Base-by-base conservation (phyloP, 1,140 invertebrate species). In the Drosophila setifemur region DNA sequence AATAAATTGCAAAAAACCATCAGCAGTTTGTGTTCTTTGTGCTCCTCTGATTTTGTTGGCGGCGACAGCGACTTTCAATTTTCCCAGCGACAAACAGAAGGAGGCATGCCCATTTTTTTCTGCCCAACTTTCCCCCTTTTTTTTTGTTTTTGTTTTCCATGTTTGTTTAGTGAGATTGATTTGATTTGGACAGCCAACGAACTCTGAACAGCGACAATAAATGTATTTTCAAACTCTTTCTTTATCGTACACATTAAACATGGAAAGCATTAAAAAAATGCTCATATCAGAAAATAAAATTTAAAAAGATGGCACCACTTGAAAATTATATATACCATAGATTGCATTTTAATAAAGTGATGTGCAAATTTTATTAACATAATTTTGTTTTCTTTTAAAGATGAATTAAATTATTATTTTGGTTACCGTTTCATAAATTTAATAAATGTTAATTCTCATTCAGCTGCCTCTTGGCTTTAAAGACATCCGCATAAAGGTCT, bases 161-260 rank as follows among this genome's bases (percentile, higher is more conserved):
- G 39, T 76, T 70, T 76, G 55, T 53, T 70, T 47, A 53, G 40
- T 47, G 69, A 69, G 68, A 83, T 77, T 82, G 78, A 82, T 82
- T 69, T 47, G 58, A 44, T 57, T 35, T 54, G 55, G 40, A 28
- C 57, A 63, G 25, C 57, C 11, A 23, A 37, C 60, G 57, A 28
- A 14, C 42, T 19, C 23, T 16, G 33, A 19, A 19, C 25, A 19
- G 19, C 42, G 18, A 4, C 61, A 66, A 49, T 49, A 64, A 49
- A 66, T 66, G 28, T 66, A 64, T 66, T 48, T 66, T 26, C 29
- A 11, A 35, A 6, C 9, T 7, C 7, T 53, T 26, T 44, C 5
- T 25, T 39, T 16, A 47, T n/a, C n/a, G n/a, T n/a, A n/a, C n/a
- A 11, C 18, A 16, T 18, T 25, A 25, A 35, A 31, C 12, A 31